Base-by-base conservation (phyloP, 2,888 invertebrate genomes). In the Exocentrus adspersus region DNA sequence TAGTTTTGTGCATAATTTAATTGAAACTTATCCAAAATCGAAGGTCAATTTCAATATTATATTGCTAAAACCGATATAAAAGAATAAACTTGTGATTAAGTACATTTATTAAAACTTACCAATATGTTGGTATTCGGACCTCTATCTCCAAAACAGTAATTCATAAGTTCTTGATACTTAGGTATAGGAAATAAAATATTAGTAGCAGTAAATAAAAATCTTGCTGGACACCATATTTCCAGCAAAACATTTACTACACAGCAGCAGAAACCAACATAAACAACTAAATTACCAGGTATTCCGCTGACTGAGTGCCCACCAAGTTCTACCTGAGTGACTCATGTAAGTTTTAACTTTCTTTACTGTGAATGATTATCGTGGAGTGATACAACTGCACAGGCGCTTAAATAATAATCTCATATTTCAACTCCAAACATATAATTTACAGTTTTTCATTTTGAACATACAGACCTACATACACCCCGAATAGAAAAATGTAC, bases 241-340 rank as follows among this genome's bases (percentile, higher is more conserved):
- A 21, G 21, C 41, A 54, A 54, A 54, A 54, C 54, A 28, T 9
- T 14, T 16, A 16, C 7, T 41, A 21, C 53, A 41, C 41, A 41
- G 43, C 54, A 28, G 30, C 54, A 43, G 17, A 14, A 43, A 43
- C 43, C 43, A 54, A 54, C 42, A 43, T 54, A 54, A 54, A 54
- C 54, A 54, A 43, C 30, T 28, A 48, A 48, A 28, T 42, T 42
- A 54, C 54, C 54, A 43, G 24, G 43, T 53, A 54, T 54, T 43
- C 54, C 54, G 54, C 43, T 54, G 54, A 42, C 53, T 53, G 53
- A 41, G 53, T 43, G 28, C 54, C 54, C 54, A 54, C 58, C 59
- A 59, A 41, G 48, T 59, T 59, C 59, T 59, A 59, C 46, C 51
- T 51, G 59, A 59, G 59, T 59, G 59, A 59, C 46, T 59, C 59